Conservation (phyloP, 1,140 invertebrate genomes). For the Cotesia glomerata region DNA sequence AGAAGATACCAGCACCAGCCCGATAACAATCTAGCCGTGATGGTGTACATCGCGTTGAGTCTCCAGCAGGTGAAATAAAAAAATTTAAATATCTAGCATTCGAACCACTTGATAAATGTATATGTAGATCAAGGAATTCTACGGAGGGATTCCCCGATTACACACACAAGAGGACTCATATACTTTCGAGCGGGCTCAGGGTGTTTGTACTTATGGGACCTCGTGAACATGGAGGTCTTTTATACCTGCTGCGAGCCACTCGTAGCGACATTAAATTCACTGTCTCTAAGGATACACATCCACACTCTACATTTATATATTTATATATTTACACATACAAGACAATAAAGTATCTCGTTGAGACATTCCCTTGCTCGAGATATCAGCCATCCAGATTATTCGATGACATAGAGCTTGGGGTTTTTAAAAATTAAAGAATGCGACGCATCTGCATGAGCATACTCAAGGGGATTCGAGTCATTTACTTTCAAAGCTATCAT, state of each 20-base stretch:
- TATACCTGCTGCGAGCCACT: constrained; percentile 10
- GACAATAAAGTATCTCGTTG: neutral
- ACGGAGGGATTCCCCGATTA: too few species aligned
- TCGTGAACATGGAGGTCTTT: neutral
- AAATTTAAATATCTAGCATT: too few species aligned
- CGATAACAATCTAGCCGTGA: too few species aligned
- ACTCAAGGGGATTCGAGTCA: constrained; percentile 22
- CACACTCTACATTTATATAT: neutral
- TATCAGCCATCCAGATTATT: constrained; percentile 32
- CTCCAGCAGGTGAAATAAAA: too few species aligned
- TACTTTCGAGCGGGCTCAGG: neutral
- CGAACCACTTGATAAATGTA: too few species aligned
- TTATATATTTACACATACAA: neutral
- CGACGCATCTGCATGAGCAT: constrained; percentile 25
- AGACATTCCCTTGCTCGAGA: constrained; percentile 30
- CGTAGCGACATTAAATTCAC: too few species aligned
- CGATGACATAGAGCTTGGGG: constrained; percentile 26
- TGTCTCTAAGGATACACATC: neutral
- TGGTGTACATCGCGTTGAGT: too few species aligned
- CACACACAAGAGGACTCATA: neutral
- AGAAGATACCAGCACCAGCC: too few species aligned
- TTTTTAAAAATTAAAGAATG: constrained; percentile 24
- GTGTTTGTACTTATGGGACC: constrained; percentile 3
- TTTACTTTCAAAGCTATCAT: constrained; percentile 20
- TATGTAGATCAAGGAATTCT: too few species aligned